A percentile compares a stretch with the other conserved stretches of the same genome.
Conservation (phyloP, 1,140 invertebrate genomes). For the Chrysoperla carnea region DNA sequence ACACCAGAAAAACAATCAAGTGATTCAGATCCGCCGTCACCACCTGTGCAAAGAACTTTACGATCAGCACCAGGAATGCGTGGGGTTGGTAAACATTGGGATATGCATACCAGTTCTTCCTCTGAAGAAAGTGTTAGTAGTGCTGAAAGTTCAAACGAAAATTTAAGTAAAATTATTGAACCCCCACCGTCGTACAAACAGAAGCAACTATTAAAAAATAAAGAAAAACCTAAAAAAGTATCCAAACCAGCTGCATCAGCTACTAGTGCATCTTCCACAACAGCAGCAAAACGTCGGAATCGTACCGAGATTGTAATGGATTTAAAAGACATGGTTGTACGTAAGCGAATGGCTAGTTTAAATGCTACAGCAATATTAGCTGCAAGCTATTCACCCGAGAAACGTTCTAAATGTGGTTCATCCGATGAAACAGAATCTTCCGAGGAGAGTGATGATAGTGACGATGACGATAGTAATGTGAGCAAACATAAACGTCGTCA, state of each 20-base stretch:
- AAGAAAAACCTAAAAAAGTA: constrained; percentile 21
- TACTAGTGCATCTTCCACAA: constrained; percentile 7
- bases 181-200: constrained; percentile 4
- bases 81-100: constrained; percentile 67
- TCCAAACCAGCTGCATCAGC: constrained; percentile 15
- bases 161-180: not conserved
- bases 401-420: constrained; percentile 34
- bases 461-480: constrained; percentile 21
- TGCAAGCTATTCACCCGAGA: constrained; percentile 68
- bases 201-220: not conserved
- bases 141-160: constrained; percentile 2
- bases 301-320: constrained; percentile 59
- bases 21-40: constrained; percentile 8
- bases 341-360: constrained; percentile 80
- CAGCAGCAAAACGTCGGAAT: constrained; percentile 13
- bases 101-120: constrained; percentile 44
- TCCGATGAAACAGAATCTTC: constrained; percentile 30
- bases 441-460: constrained; percentile 30
- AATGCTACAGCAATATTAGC: constrained; percentile 85
- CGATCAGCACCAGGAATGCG: constrained; percentile 53
- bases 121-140: constrained; percentile 26
- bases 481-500: constrained; percentile 14
- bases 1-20: constrained; percentile 9
- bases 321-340: constrained; percentile 70
- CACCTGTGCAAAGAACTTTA: constrained; percentile 34